phyloP scores from a whole-genome alignment of 2,113 vertebrate species.

The Mustela lutreola region DNA sequence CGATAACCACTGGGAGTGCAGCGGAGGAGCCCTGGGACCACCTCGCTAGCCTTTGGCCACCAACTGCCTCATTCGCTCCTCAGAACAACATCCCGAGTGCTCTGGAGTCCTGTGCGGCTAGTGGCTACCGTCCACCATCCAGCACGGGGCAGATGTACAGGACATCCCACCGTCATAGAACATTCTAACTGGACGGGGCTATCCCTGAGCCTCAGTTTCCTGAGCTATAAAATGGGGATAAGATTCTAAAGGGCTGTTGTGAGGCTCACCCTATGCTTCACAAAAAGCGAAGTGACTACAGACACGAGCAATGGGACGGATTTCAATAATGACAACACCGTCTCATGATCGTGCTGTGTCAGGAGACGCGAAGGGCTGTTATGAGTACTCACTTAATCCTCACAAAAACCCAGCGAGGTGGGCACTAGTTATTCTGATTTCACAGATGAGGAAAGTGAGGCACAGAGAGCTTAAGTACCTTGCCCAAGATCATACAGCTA shows the following conservation, averaged over 20 bases:
- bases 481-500: background rate
- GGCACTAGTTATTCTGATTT: background rate
- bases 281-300: background rate
- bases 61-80: background rate
- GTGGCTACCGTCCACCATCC: rapidly evolving
- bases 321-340: background rate
- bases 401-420: background rate
- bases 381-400: background rate
- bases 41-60: background rate
- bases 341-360: background rate
- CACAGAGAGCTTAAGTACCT: background rate
- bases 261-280: background rate
- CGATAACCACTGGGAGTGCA: background rate
- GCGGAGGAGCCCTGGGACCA: background rate
- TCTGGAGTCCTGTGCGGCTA: rapidly evolving
- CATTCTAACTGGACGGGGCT: background rate
- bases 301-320: background rate
- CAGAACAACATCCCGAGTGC: background rate
- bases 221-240: background rate
- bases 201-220: background rate
- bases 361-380: background rate
- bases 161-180: background rate
- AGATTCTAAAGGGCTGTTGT: background rate
- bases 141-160: background rate
- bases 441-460: background rate